These are phyloP conservation scores for Cosmorhoe ocellata DNA, from an alignment of 2,888 invertebrate species.

Conservation along the genomic window DNA sequence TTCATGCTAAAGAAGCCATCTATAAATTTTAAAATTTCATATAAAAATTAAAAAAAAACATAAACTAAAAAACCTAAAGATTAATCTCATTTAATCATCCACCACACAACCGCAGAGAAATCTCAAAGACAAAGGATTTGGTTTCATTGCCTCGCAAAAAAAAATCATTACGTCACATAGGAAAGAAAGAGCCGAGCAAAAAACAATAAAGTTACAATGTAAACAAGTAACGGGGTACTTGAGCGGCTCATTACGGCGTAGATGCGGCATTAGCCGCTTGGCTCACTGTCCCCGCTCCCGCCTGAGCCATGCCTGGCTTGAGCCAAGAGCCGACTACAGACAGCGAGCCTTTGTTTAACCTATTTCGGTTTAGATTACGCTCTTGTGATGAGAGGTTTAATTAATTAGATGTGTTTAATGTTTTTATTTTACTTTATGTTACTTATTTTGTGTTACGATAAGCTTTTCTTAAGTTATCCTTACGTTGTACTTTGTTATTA, in stretches of 20 bases:
- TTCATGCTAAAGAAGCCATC: too few relatives aligned
- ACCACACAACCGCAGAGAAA: slow-evolving; percentile 8
- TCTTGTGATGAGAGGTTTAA: slow-evolving; percentile 67
- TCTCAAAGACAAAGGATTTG: slow-evolving; percentile 54
- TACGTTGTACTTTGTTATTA: background rate
- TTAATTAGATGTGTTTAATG: slow-evolving; percentile 59
- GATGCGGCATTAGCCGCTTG: slow-evolving; percentile 74
- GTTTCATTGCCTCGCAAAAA: slow-evolving; percentile 66
- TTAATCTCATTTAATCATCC: slow-evolving; percentile 63
- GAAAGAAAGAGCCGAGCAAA: slow-evolving; percentile 73
- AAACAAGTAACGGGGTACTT: slow-evolving; percentile 81
- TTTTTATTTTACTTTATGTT: slow-evolving; percentile 7
- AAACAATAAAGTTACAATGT: slow-evolving; percentile 83
- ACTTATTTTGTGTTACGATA: background rate
- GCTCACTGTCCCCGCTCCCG: slow-evolving; percentile 34
- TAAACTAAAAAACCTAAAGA: slow-evolving; percentile 2
- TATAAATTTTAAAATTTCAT: too few relatives aligned
- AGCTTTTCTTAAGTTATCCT: background rate
- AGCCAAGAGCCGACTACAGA: slow-evolving; percentile 40
- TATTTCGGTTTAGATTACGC: slow-evolving; percentile 78
- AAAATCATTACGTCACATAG: slow-evolving; percentile 73
- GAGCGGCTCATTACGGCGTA: slow-evolving; percentile 79
- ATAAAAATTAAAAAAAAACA: too few relatives aligned
- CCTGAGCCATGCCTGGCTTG: slow-evolving; percentile 37
- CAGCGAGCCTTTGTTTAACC: slow-evolving; percentile 70